A percentile compares a stretch with the other conserved stretches of the same genome.
Conservation (phyloP, 2,888 invertebrate genomes). For the Apamea monoglypha region DNA sequence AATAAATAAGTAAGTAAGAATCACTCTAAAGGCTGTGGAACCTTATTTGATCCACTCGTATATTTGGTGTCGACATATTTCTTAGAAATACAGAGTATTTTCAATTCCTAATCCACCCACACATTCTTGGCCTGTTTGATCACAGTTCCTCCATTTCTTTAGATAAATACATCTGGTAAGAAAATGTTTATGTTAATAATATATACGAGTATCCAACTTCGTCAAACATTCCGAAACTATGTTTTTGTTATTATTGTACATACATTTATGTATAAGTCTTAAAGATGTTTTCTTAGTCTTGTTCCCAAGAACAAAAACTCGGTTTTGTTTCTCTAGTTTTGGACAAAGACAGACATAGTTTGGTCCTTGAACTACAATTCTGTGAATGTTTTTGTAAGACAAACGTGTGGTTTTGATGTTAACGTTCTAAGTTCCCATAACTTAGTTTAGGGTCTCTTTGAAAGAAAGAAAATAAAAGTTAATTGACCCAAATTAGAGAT, state of each 20-base stretch:
- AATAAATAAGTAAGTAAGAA: slow-evolving; percentile 5
- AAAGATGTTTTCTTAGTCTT: slow-evolving; percentile 28
- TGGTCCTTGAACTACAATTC: slow-evolving; percentile 1
- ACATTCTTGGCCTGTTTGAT: slow-evolving; percentile 27
- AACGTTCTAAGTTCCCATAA: not conserved
- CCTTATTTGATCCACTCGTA: slow-evolving; percentile 16
- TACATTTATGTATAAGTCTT: slow-evolving; percentile 40
- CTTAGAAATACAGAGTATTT: slow-evolving; percentile 27
- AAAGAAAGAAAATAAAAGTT: not conserved
- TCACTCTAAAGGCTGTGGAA: not conserved
- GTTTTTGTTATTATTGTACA: slow-evolving; percentile 16
- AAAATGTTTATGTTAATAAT: slow-evolving; percentile 57
- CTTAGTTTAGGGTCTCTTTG: not conserved
- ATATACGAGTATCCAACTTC: not conserved
- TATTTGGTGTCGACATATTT: slow-evolving; percentile 35
- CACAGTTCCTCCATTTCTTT: slow-evolving; percentile 24
- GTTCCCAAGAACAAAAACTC: slow-evolving; percentile 9
- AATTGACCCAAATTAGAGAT: not conserved
- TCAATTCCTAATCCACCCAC: slow-evolving; percentile 9
- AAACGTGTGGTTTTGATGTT: not conserved
- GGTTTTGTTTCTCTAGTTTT: slow-evolving; percentile 3
- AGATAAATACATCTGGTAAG: slow-evolving; percentile 40
- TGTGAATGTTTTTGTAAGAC: not conserved
- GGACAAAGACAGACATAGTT: not conserved
- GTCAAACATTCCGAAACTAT: slow-evolving; percentile 16